phyloP scores from a whole-genome alignment of 2,888 invertebrate species.

The Pyrrhosoma nymphula region DNA sequence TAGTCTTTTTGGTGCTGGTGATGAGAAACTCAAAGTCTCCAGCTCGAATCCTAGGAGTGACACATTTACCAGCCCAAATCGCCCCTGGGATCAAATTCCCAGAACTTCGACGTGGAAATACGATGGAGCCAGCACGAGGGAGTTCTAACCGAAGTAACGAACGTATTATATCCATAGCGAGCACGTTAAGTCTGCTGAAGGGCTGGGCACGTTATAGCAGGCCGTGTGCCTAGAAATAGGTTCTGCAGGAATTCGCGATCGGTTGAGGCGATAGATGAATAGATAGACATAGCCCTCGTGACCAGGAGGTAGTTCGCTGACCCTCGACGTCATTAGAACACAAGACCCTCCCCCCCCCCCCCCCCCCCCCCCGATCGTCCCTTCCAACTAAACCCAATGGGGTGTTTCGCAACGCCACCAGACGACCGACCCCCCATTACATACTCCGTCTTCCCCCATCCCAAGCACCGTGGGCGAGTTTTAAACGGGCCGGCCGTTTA shows the following conservation, averaged over 20 bases:
- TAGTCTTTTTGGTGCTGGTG: no score
- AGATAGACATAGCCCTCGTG: background rate
- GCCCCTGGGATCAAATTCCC: no score
- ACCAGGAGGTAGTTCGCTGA: conserved; percentile 48
- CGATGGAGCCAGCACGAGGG: no score
- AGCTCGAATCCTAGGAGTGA: no score
- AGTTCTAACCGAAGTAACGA: no score
- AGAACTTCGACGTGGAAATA: no score
- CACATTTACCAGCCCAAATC: no score
- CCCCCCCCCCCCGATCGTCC: no score
- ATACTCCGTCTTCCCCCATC: background rate
- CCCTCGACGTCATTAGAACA: conserved; percentile 43
- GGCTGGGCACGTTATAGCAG: no score
- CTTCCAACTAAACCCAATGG: background rate
- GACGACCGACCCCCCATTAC: background rate
- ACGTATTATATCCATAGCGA: no score
- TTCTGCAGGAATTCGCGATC: conserved; percentile 48
- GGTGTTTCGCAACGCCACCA: background rate
- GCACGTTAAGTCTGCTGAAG: no score
- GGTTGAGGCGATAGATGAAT: background rate
- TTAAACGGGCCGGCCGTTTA: background rate
- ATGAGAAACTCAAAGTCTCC: no score
- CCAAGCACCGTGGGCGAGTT: background rate
- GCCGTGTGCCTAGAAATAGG: background rate
- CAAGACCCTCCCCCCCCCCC: background rate